phyloP scores from a whole-genome alignment of 2,888 invertebrate genomes.

The Gryllus longicercus region DNA sequence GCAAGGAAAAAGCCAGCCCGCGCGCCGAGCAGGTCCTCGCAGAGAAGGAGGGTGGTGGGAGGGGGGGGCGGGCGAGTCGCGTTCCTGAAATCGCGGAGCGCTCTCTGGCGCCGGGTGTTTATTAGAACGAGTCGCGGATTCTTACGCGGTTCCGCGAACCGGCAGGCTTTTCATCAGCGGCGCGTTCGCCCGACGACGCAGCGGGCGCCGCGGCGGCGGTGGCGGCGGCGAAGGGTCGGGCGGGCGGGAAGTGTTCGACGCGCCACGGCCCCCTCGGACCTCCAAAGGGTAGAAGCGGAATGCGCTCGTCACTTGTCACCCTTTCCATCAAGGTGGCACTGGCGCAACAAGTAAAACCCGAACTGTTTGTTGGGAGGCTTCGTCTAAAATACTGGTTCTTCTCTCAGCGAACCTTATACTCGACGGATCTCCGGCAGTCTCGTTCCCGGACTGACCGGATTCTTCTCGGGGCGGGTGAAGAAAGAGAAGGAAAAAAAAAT shows the following conservation, averaged over 20 bases:
- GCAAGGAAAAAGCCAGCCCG: not conserved
- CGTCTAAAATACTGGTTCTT: constrained; percentile 19
- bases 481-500: constrained; percentile 21
- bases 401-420: constrained; percentile 1
- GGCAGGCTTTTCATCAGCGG: not conserved
- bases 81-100: not conserved
- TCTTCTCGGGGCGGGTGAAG: constrained; percentile 25
- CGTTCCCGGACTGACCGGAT: constrained; percentile 23
- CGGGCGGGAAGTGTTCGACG: constrained; percentile 27
- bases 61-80: not conserved
- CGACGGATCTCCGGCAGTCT: constrained; percentile 12
- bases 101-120: not conserved
- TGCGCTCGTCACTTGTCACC: constrained; percentile 34
- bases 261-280: constrained; percentile 18
- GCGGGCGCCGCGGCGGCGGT: not conserved
- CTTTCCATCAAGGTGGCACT: constrained; percentile 34
- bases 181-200: not conserved
- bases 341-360: constrained; percentile 18
- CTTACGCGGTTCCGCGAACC: constrained; percentile 17
- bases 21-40: no score
- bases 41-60: not conserved
- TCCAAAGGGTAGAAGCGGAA: constrained; percentile 31
- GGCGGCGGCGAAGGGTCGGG: not conserved
- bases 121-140: not conserved
- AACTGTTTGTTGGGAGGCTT: not conserved